Evolutionary conservation across 2,113 vertebrate species (phyloP), one percentile per base, ranked within the genome.

Genomic region (Crotalus horridus): DNA sequence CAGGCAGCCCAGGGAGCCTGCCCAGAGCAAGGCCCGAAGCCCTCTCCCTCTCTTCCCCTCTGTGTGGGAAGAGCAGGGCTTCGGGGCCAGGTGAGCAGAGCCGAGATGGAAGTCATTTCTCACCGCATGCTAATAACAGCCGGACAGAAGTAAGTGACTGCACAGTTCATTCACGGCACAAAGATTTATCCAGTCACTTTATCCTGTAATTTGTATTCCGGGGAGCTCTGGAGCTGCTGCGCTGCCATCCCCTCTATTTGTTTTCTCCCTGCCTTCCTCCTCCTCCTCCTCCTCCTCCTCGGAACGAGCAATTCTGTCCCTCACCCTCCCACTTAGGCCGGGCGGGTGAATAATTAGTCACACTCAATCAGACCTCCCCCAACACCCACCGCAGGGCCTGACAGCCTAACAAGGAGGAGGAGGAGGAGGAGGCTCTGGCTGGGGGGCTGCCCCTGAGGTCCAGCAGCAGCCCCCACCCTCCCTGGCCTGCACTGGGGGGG

Each of bases 291-390:
- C 95, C 43, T 46, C 43, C 97, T 96, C 95, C 97, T 96, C 95
- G 95, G 96, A 98, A 97, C 97, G 97, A 97, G 96, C 97, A 97
- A 97, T 97, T 97, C 96, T 94, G 97, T 97, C 97, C 97, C 98
- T 98, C 97, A 96, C 96, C 97, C 97, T 96, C 97, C 97, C 97
- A 96, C 97, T 97, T 97, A 97, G 96, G 95, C 95, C 96, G 96
- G 97, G 94, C 94, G 59, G 97, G 94, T 94, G 97, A 97, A 97
- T 97, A 97, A 98, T 98, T 98, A 98, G 97, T 97, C 97, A 97
- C 98, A 97, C 97, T 97, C 97, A 97, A 97, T 97, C 97, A 97
- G 97, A 94, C 93, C 96, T 96, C 85, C 95, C 95, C 95, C 95
- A 91, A 96, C 96, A 97, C 96, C 96, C 96, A 97, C 96, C 96